Evolutionary conservation across 2,113 vertebrate species (phyloP).

Genomic region (Ceyx margarethae): DNA sequence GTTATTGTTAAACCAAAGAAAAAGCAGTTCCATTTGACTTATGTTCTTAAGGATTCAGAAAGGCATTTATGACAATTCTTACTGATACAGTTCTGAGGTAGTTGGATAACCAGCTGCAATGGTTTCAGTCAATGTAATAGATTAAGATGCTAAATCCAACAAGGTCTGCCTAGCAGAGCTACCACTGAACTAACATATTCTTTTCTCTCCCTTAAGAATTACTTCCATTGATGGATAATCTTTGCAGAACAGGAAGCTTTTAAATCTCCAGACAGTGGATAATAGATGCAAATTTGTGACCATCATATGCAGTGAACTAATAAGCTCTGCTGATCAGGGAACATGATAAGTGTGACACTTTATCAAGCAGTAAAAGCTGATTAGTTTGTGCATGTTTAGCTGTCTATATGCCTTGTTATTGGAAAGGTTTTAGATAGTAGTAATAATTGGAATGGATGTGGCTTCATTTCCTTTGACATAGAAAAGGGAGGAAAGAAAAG

Average conservation of each 20-base stretch:
- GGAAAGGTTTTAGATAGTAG: constrained; percentile 1
- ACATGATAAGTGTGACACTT: constrained; percentile 22
- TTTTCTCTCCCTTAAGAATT: constrained; percentile 31
- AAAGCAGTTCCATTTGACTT: neutral
- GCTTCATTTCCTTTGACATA: neutral
- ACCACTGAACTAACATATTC: neutral
- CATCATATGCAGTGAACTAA: constrained; percentile 20
- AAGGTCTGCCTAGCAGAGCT: constrained; percentile 15
- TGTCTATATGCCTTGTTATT: constrained; percentile 22
- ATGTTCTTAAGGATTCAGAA: constrained; percentile 25
- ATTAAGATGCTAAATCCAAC: constrained; percentile 55
- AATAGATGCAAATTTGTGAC: constrained; percentile 57
- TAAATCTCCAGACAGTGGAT: constrained; percentile 41
- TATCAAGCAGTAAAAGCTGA: constrained; percentile 50
- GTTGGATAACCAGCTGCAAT: neutral
- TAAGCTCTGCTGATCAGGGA: constrained; percentile 33
- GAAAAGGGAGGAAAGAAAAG: neutral
- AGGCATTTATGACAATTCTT: constrained; percentile 25
- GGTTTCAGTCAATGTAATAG: constrained; percentile 30
- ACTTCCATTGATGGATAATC: constrained; percentile 36
- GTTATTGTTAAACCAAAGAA: neutral
- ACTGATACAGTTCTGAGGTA: neutral
- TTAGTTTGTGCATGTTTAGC: constrained; percentile 53
- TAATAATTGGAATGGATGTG: constrained; percentile 32
- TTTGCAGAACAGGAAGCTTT: constrained; percentile 37